Evolutionary conservation across 2,113 vertebrate genomes (phyloP).

Genomic region (Salminus brasiliensis): DNA sequence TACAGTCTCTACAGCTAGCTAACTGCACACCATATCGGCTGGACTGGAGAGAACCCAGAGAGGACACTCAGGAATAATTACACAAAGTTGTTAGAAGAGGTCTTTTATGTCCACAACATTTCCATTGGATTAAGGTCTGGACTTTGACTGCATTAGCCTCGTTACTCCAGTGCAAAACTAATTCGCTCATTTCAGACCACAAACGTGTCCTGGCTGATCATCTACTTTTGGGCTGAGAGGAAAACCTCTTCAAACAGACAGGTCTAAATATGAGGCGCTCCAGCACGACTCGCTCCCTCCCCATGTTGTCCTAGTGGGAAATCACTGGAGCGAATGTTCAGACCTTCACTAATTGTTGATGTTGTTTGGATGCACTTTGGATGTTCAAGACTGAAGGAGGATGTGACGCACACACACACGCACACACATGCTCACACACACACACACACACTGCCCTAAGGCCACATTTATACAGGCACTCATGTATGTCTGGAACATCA

Average conservation of each 20-base stretch:
- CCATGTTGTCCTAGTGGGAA: neutral
- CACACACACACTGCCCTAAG: conserved; percentile 8
- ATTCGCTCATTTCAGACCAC: neutral
- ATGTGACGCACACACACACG: neutral
- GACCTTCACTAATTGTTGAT: conserved; percentile 6
- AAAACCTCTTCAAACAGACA: neutral
- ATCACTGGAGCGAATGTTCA: neutral
- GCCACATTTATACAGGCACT: conserved; percentile 1
- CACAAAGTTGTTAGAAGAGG: too few species aligned
- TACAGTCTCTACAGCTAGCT: too few species aligned
- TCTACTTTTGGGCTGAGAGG: neutral
- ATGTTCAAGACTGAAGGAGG: neutral
- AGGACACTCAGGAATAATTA: too few species aligned
- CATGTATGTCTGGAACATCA: conserved; percentile 22
- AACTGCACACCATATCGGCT: too few species aligned
- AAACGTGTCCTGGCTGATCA: neutral
- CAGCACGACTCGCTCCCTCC: neutral
- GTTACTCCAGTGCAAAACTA: neutral
- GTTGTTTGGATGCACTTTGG: neutral
- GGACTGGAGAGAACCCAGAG: too few species aligned
- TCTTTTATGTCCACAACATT: too few species aligned
- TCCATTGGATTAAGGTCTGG: too few species aligned
- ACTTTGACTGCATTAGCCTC: too few species aligned
- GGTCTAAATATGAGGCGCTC: neutral
- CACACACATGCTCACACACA: neutral